Evolutionary conservation across 2,888 invertebrate genomes (phyloP).

Genomic region (Sesia apiformis): DNA sequence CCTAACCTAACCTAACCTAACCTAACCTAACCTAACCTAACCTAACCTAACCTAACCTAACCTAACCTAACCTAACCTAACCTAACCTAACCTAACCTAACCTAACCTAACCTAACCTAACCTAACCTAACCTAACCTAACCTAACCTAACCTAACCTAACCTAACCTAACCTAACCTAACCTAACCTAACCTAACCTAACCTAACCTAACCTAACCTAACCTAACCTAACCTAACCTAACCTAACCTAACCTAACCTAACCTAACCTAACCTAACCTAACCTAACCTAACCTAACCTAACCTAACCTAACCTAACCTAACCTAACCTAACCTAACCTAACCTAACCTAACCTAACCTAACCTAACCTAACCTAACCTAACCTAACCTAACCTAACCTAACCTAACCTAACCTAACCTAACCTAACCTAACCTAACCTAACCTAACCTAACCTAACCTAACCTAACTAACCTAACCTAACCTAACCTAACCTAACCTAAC

Average conservation of each 20-base stretch:
- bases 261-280: slow-evolving; percentile 14
- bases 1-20: no score
- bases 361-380: slow-evolving; percentile 17
- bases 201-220: slow-evolving; percentile 15
- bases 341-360: slow-evolving; percentile 14
- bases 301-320: slow-evolving; percentile 16
- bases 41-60: no score
- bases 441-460: slow-evolving; percentile 11
- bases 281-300: slow-evolving; percentile 17
- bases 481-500: slow-evolving; percentile 9
- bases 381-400: slow-evolving; percentile 17
- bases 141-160: slow-evolving; percentile 5
- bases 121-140: background rate
- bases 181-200: slow-evolving; percentile 17
- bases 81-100: no score
- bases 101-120: no score
- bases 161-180: slow-evolving; percentile 18
- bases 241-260: slow-evolving; percentile 14
- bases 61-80: no score
- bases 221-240: slow-evolving; percentile 14
- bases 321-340: slow-evolving; percentile 17
- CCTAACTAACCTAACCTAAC: slow-evolving; percentile 8
- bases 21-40: background rate
- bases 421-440: slow-evolving; percentile 14
- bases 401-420: slow-evolving; percentile 15